Base-by-base conservation (phyloP, 2,888 invertebrate genomes). In the Fragum whitleyi region DNA sequence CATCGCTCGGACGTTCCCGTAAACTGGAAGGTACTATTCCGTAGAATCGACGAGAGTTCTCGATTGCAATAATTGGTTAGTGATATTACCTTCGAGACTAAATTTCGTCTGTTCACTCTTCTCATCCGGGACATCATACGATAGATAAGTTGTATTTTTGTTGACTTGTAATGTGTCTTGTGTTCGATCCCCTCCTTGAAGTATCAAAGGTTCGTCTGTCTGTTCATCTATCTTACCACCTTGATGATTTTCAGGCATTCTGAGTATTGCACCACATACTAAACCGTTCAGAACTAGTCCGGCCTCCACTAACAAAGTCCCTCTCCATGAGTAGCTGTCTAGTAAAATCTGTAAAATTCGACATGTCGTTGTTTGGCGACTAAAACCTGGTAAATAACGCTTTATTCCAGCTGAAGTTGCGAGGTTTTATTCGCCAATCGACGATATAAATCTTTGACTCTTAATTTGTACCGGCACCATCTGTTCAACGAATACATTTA, bases 321-420 rank as follows among this genome's bases (percentile, higher is more conserved):
- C 81, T 14, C 81, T 42, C 81, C 77, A 81, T 5, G 81, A 71
- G 61, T 77, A 81, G 5, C 28, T 36, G 29, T 81, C 77, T 11
- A 81, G 71, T 7, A 81, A 57, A n/a, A 71, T 29, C 81, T 81
- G 53, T 6, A 47, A 16, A 61, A 16, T n/a, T n/a, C n/a, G n/a
- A n/a, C n/a, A n/a, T n/a, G 42, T 42, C 11, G 7, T 16, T 42
- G 7, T 42, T 42, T 7, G 42, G 11, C 42, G 11, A 42, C 42
- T 42, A n/a, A n/a, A n/a, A n/a, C n/a, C n/a, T n/a, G n/a, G n/a
- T n/a, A n/a, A n/a, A n/a, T n/a, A n/a, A n/a, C n/a, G n/a, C n/a
- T n/a, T n/a, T n/a, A n/a, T n/a, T n/a, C n/a, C n/a, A n/a, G n/a
- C n/a, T n/a, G n/a, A n/a, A n/a, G n/a, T n/a, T n/a, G n/a, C n/a